Evolutionary conservation across 2,888 invertebrate species (phyloP).

Genomic region (Tinea pellionella): DNA sequence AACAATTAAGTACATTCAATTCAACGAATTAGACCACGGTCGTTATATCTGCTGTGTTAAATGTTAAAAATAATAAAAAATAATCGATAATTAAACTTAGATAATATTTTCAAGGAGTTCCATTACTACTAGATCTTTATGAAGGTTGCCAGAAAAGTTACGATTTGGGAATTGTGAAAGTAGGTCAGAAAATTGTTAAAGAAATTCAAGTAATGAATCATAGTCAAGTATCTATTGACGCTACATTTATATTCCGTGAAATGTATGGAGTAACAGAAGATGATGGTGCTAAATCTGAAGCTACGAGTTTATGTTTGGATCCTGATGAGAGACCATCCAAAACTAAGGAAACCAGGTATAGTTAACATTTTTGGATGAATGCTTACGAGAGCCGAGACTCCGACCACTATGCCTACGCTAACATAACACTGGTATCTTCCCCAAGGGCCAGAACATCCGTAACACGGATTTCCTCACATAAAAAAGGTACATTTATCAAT

Average conservation of each 20-base stretch:
- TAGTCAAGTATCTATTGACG: slow-evolving; percentile 64
- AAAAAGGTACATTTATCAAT: no score
- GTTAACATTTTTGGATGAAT: no score
- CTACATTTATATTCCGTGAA: slow-evolving; percentile 60
- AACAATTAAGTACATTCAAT: no score
- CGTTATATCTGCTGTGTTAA: no score
- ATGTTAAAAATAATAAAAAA: background rate
- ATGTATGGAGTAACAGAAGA: slow-evolving; percentile 46
- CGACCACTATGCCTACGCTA: no score
- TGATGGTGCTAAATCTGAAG: slow-evolving; percentile 33
- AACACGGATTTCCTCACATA: no score
- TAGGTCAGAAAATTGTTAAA: slow-evolving; percentile 60
- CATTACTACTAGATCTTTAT: slow-evolving; percentile 51
- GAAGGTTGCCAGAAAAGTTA: slow-evolving; percentile 62
- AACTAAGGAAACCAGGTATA: background rate
- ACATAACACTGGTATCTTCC: no score
- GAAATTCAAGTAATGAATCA: slow-evolving; percentile 71
- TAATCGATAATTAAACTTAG: background rate
- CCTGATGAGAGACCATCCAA: slow-evolving; percentile 21
- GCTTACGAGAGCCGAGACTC: no score
- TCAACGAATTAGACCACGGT: no score
- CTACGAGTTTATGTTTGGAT: slow-evolving; percentile 47
- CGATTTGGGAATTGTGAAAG: slow-evolving; percentile 51
- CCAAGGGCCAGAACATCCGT: no score
- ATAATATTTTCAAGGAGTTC: slow-evolving; percentile 39